Evolutionary conservation across 2,113 vertebrate species (phyloP), one percentile per base, ranked within the genome.

Genomic region (Mobula hypostoma): DNA sequence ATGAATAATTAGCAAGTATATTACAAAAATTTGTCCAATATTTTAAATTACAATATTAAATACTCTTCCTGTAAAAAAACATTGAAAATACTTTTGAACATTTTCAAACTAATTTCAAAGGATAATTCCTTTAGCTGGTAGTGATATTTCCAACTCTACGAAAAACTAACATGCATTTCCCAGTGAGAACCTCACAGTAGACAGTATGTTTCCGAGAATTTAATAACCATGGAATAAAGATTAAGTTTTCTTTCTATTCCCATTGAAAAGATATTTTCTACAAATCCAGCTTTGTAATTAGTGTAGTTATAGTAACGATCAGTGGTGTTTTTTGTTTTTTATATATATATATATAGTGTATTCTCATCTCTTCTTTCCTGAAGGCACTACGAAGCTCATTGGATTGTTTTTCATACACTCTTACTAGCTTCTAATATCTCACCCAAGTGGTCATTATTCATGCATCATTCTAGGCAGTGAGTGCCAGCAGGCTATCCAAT

Each of bases 401-500:
- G 85, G 85, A 66, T 12, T 7, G 32, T 90, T 90, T 66, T 90
- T 90, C 85, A 19, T 90, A 29, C 61, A 63, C 61, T 90, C 61
- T 90, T 19, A 6, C 63, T 66, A 29, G 61, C 61, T 63, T 90
- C 85, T 19, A 90, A 66, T 66, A 90, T 90, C 85, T 90, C 61
- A 32, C 29, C 85, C 85, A 88, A 88, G 85, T 88, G 85, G 85
- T 88, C 58, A 90, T 68, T 36, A 66, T 68, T 66, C 85, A 90
- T 90, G 61, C 63, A 90, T 90, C 85, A 90, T 61, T 90, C 29
- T 90, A 17, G 19, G 61, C 85, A 68, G 61, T 90, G 85, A 90
- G 61, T 90, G 61, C 85, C 61, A 90, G 85, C 29, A 90, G 85
- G 85, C 29, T 90, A 90, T 90, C 85, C 61, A 90, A 90, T 90